These are phyloP conservation scores for Physella acuta DNA, from an alignment of 1,140 invertebrate species.

Conservation along the genomic window DNA sequence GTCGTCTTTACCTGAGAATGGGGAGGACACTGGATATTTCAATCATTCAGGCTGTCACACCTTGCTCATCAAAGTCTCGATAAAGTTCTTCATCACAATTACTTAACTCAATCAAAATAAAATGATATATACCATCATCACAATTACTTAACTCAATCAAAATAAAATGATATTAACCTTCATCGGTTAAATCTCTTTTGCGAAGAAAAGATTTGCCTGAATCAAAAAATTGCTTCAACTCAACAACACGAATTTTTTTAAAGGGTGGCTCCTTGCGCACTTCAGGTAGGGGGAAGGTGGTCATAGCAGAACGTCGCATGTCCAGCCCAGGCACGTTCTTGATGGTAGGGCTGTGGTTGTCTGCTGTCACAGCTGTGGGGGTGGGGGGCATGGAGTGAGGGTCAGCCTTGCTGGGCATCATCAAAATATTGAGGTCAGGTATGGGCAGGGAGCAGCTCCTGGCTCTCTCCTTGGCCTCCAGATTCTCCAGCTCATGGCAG, in stretches of 20 bases:
- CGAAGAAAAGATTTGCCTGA: conserved; percentile 36
- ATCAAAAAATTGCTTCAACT: conserved; percentile 48
- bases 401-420: conserved; percentile 27
- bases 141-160: too few relatives aligned
- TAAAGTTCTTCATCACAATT: too few relatives aligned
- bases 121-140: too few relatives aligned
- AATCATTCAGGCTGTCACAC: too few relatives aligned
- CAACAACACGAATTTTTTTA: conserved; percentile 48
- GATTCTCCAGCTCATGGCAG: conserved; percentile 70
- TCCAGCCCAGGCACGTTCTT: conserved; percentile 21
- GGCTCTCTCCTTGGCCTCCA: conserved; percentile 73
- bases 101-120: too few relatives aligned
- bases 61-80: too few relatives aligned
- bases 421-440: conserved; percentile 80
- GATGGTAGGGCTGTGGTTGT: conserved; percentile 4
- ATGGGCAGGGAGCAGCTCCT: conserved; percentile 90
- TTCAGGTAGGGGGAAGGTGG: conserved; percentile 20
- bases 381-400: conserved; percentile 20
- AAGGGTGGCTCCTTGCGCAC: conserved; percentile 44
- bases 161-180: too few relatives aligned
- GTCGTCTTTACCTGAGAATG: conserved; percentile 18
- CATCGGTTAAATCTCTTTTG: conserved; percentile 34
- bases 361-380: conserved; percentile 15
- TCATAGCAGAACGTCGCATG: conserved; percentile 21
- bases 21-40: too few relatives aligned